Percentiles rank a stretch among this genome's conserved stretches.
phyloP scores from a whole-genome alignment of 2,888 invertebrate genomes.

The Plagiodera versicolora region DNA sequence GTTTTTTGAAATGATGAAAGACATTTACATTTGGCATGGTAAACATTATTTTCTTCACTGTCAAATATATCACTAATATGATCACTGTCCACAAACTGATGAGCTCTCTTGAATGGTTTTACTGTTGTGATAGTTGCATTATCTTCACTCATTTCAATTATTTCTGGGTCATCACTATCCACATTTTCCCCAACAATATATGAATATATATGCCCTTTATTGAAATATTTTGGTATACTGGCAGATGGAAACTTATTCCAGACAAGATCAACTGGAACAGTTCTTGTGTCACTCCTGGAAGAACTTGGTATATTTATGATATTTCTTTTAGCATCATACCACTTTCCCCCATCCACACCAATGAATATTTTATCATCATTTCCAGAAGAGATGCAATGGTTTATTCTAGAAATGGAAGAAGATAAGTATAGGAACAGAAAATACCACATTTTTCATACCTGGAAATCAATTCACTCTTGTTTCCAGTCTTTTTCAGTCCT shows the following conservation, averaged over 20 bases:
- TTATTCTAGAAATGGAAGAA: background rate
- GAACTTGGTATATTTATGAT: too few relatives aligned
- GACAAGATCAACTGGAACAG: too few relatives aligned
- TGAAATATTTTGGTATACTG: conserved; percentile 2
- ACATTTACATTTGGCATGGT: conserved; percentile 1
- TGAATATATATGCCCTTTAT: conserved; percentile 6
- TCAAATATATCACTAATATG: background rate
- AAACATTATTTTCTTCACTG: background rate
- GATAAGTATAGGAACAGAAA: background rate
- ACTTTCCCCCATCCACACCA: conserved; percentile 3
- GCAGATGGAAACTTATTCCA: conserved; percentile 1
- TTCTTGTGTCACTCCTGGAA: too few relatives aligned
- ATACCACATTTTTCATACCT: background rate
- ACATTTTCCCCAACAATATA: conserved; percentile 3
- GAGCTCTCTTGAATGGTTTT: background rate
- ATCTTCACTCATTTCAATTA: background rate
- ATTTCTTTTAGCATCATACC: conserved; percentile 8
- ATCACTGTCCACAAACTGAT: background rate
- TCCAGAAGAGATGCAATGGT: background rate
- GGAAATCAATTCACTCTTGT: background rate
- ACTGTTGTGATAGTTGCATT: background rate
- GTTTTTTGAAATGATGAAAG: background rate
- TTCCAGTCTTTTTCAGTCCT: background rate
- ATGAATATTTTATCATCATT: conserved; percentile 1
- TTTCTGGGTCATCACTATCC: background rate